Base-by-base conservation (phyloP, 2,113 vertebrate genomes). In the Trachemys scripta region DNA sequence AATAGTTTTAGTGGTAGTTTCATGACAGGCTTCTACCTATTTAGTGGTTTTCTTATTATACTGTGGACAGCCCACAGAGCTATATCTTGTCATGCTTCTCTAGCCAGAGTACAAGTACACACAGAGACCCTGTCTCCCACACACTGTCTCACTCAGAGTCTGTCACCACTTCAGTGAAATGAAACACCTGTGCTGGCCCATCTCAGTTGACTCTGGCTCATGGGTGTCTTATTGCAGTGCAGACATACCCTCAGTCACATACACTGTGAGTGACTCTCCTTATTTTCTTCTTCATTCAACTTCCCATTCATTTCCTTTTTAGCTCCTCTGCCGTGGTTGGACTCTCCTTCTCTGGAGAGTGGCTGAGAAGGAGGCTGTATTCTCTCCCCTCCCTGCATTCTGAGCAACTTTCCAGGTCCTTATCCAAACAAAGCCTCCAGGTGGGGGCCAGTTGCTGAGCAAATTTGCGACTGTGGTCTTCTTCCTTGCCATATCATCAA, bases 401-500 rank as follows among this genome's bases (percentile, higher is more conserved):
- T 1, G 0, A 59, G 12, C 53, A 80, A 85, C 50, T 76, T 80
- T 65, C 10, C 49, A 7, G 38, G 16, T 29, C 38, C 90, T 91
- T 95, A 97, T 84, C 8, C 53, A 54, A 54, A 54, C 97, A 25
- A 80, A 78, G 7, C 47, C 80, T 84, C 56, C 91, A 85, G 94
- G 76, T 90, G 94, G 90, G 62, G 82, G 90, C 90, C 90, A 51
- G 69, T 90, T 2, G 35, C 95, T 90, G 85, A 96, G 38, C 82
- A 78, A 45, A 83, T 89, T 94, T 85, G 80, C 80, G 93, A 88
- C 89, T 95, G 87, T 91, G 57, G 96, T 97, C 94, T 88, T 93
- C 82, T 87, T 82, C 86, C 84, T 96, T 90, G 91, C n/a, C 19
- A n/a, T 90, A 96, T 97, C 92, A 96, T 51, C 87, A 89, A 62